Evolutionary conservation across 2,888 invertebrate genomes (phyloP).

Genomic region (Drosophila quinaria): DNA sequence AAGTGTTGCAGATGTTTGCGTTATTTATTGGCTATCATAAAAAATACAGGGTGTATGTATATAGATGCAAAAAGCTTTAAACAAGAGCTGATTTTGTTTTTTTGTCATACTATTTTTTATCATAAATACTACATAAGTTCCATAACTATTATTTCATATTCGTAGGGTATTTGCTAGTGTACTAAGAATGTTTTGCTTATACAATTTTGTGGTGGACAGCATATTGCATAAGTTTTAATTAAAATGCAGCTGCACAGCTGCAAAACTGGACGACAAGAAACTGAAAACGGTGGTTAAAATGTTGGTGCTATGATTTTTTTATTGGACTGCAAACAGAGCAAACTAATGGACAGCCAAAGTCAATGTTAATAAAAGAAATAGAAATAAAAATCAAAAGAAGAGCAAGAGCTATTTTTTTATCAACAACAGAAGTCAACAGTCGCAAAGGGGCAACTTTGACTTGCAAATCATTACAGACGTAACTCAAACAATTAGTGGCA

Average conservation of each 20-base stretch:
- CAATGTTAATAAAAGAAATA: constrained; percentile 56
- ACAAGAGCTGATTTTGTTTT: neutral
- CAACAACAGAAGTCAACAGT: constrained; percentile 70
- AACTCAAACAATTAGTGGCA: constrained; percentile 81
- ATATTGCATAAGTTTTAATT: constrained; percentile 84
- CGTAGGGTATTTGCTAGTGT: constrained; percentile 17
- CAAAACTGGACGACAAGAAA: constrained; percentile 26
- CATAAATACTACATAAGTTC: neutral
- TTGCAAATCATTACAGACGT: constrained; percentile 80
- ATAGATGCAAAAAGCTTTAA: neutral
- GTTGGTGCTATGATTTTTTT: constrained; percentile 37
- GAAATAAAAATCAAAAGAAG: constrained; percentile 1
- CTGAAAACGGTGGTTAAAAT: constrained; percentile 25
- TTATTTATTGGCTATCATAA: constrained; percentile 7
- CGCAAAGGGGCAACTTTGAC: constrained; percentile 68
- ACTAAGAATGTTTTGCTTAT: neutral
- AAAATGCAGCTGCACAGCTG: constrained; percentile 70
- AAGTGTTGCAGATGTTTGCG: constrained; percentile 20
- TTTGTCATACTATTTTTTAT: too few species aligned
- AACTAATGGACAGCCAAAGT: constrained; percentile 60
- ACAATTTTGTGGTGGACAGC: constrained; percentile 21
- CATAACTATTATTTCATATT: neutral
- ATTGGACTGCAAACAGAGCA: constrained; percentile 39
- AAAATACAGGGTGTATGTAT: constrained; percentile 1
- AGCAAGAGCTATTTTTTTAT: constrained; percentile 65